Base-by-base conservation (phyloP, 2,797 vertebrate genomes). In the Eulemur rubriventer region DNA sequence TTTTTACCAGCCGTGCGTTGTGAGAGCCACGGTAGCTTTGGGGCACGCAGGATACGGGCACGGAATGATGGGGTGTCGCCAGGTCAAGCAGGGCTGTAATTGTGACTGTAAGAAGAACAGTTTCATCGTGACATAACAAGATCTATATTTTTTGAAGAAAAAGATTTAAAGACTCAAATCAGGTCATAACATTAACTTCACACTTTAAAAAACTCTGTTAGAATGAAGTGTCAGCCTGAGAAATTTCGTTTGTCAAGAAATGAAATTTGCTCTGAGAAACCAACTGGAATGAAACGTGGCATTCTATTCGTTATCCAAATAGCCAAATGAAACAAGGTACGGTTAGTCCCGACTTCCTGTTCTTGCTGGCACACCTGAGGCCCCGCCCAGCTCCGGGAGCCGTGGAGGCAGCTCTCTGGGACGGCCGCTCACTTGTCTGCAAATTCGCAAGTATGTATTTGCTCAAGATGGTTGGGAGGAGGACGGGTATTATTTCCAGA, bases 291-390 rank as follows among this genome's bases (percentile, higher is more conserved):
- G 73, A 89, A 94, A 92, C 75, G 55, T 61, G 63, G 69, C 91
- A 57, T 86, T 96, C 93, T 95, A 63, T 97, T 91, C 50, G 69
- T 95, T 96, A 88, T 72, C 94, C 93, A 94, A 94, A 97, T 88
- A 55, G 92, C 84, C 89, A 90, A 63, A 78, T 97, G 84, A 80
- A 93, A 86, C 76, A 83, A 90, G 93, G 91, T 89, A 26, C 93
- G 91, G 96, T 95, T 78, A 81, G 87, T 69, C 41, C 90, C 33
- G 7, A 96, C 96, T 97, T 98, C 97, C 97, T 92, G 92, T 57
- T 94, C 81, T 80, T 52, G 76, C 61, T 75, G 69, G 84, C 3
- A 82, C 48, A 75, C 90, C 87, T 24, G 82, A 46, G 75, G 89
- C 96, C 94, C 80, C 96, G 76, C 92, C 10, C 26, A 50, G 79